phyloP scores from a whole-genome alignment of 2,797 vertebrate species.

The Chelmon rostratus region DNA sequence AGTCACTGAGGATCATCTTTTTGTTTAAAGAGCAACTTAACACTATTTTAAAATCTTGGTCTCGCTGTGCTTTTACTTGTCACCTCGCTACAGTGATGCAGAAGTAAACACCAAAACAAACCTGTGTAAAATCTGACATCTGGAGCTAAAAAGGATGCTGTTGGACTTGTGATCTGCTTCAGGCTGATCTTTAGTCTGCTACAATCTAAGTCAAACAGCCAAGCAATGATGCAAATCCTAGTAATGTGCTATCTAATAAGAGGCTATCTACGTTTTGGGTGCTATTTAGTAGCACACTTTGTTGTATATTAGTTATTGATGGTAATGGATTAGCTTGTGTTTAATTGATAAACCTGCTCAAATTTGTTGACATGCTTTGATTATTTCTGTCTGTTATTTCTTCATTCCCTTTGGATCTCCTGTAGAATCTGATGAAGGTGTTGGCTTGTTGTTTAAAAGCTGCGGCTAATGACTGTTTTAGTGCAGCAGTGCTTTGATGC shows the following conservation, averaged over 20 bases:
- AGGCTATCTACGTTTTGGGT: neutral
- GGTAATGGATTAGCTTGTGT: neutral
- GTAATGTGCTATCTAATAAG: neutral
- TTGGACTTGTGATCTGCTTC: neutral
- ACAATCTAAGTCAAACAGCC: neutral
- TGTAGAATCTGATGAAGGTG: neutral
- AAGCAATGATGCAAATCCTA: neutral
- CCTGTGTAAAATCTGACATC: neutral
- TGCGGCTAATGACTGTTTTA: neutral
- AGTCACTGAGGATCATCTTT: neutral
- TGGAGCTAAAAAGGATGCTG: neutral
- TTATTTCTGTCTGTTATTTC: neutral
- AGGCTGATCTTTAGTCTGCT: neutral
- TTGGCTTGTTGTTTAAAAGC: constrained; percentile 4
- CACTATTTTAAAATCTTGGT: neutral
- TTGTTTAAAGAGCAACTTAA: neutral
- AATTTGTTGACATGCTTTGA: neutral
- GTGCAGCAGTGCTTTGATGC: constrained; percentile 9
- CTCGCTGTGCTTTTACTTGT: too few species aligned
- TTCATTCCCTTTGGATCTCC: neutral
- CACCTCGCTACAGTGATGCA: neutral
- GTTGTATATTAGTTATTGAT: neutral
- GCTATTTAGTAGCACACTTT: neutral
- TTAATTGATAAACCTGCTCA: neutral
- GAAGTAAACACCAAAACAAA: neutral